These are phyloP conservation scores for Dusona sp. DNA, from an alignment of 2,888 invertebrate genomes.

Conservation along the genomic window DNA sequence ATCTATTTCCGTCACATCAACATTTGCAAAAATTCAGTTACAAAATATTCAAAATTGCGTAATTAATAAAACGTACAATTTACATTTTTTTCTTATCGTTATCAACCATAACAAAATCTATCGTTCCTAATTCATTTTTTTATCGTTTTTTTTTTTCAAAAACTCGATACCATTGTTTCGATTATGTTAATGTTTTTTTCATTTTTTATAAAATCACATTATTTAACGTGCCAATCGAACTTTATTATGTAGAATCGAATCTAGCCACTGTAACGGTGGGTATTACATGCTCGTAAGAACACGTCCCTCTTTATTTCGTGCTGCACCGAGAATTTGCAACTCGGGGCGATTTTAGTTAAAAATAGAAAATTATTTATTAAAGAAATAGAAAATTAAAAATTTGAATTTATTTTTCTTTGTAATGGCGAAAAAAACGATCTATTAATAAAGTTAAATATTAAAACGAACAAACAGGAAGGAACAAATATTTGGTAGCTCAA, in stretches of 20 bases:
- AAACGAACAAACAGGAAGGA: background rate
- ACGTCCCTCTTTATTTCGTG: background rate
- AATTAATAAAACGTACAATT: background rate
- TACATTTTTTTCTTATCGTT: background rate
- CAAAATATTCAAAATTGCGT: background rate
- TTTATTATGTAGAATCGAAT: background rate
- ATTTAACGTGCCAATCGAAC: background rate
- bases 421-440: too few species aligned
- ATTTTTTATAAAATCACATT: background rate
- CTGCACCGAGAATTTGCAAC: background rate
- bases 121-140: too few species aligned
- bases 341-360: conserved; percentile 7
- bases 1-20: background rate
- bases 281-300: background rate
- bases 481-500: background rate
- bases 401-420: background rate
- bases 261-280: background rate
- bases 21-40: background rate
- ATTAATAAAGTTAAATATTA: too few species aligned
- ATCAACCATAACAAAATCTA: too few species aligned
- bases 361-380: conserved; percentile 41
- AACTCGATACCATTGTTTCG: too few species aligned
- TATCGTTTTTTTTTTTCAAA: background rate
- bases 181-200: too few species aligned
- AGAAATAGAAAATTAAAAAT: too few species aligned